phyloP scores from a whole-genome alignment of 2,888 invertebrate genomes.

The Vandiemenella viatica region DNA sequence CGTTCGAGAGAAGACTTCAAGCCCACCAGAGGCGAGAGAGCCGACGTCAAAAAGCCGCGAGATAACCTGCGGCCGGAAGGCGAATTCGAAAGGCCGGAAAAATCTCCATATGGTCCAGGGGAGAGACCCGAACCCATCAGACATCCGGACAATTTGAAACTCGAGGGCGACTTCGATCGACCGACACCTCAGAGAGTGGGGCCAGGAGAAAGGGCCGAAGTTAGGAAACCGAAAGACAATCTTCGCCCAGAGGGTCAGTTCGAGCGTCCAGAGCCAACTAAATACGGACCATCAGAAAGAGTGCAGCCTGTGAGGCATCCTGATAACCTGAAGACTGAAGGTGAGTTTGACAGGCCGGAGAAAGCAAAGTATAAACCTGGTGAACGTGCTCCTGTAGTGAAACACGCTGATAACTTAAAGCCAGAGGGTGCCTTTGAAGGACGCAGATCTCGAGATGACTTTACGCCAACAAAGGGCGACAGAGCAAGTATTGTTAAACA shows the following conservation, averaged over 20 bases:
- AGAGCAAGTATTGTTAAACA: slow-evolving; percentile 39
- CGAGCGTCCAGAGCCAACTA: slow-evolving; percentile 9
- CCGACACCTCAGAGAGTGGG: slow-evolving; percentile 2
- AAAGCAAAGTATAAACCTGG: slow-evolving; percentile 24
- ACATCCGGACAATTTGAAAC: slow-evolving; percentile 14
- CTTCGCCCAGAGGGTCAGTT: slow-evolving; percentile 23
- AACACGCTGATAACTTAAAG: slow-evolving; percentile 29
- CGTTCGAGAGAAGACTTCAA: slow-evolving; percentile 37
- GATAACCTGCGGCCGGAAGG: slow-evolving; percentile 40
- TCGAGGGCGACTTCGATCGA: slow-evolving; percentile 22
- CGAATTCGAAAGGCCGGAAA: slow-evolving; percentile 30
- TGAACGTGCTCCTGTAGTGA: slow-evolving; percentile 27
- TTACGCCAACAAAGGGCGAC: slow-evolving; percentile 27
- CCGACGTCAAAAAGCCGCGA: slow-evolving; percentile 35
- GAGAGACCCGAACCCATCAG: slow-evolving; percentile 13
- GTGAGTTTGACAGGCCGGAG: slow-evolving; percentile 26
- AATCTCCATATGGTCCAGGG: slow-evolving; percentile 9
- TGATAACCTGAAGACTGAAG: slow-evolving; percentile 29
- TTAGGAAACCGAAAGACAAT: slow-evolving; percentile 46
- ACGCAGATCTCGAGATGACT: slow-evolving; percentile 34
- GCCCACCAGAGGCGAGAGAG: slow-evolving; percentile 38
- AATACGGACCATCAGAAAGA: slow-evolving; percentile 21
- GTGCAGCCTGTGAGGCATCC: slow-evolving; percentile 21
- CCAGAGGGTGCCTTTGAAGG: slow-evolving; percentile 23
- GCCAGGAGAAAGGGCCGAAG: slow-evolving; percentile 28